These are phyloP conservation scores for Pyrocephalus nanus DNA, from an alignment of 2,797 vertebrate genomes.

Conservation along the genomic window DNA sequence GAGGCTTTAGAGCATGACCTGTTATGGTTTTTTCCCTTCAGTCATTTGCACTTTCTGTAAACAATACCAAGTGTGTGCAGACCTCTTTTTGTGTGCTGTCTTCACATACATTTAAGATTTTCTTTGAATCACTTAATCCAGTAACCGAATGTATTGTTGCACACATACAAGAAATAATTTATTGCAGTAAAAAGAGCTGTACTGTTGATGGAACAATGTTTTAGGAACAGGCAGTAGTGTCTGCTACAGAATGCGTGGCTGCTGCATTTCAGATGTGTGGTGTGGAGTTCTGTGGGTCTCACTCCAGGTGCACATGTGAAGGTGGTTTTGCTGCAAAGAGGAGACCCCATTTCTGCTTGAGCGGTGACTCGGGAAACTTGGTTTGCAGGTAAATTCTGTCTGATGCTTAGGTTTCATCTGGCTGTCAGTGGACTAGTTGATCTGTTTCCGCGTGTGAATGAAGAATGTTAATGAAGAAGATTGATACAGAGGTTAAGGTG, in stretches of 20 bases:
- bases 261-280: rapidly evolving
- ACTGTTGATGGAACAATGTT: not conserved
- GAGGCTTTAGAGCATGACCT: not conserved
- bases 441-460: not conserved
- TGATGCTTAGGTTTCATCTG: not conserved
- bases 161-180: not conserved
- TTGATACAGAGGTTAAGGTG: not conserved
- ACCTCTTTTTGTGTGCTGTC: not conserved
- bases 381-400: not conserved
- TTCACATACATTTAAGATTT: not conserved
- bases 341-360: not conserved
- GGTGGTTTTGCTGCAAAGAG: not conserved
- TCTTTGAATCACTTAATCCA: not conserved
- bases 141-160: not conserved
- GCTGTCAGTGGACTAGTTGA: not conserved
- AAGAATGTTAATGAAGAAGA: not conserved
- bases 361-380: not conserved
- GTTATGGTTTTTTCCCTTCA: rapidly evolving
- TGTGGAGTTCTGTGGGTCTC: not conserved
- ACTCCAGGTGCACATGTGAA: not conserved
- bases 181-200: not conserved
- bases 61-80: not conserved
- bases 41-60: not conserved
- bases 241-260: not conserved
- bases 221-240: not conserved